Conservation (phyloP, 2,888 invertebrate species). For the Ptychoptera albimana region DNA sequence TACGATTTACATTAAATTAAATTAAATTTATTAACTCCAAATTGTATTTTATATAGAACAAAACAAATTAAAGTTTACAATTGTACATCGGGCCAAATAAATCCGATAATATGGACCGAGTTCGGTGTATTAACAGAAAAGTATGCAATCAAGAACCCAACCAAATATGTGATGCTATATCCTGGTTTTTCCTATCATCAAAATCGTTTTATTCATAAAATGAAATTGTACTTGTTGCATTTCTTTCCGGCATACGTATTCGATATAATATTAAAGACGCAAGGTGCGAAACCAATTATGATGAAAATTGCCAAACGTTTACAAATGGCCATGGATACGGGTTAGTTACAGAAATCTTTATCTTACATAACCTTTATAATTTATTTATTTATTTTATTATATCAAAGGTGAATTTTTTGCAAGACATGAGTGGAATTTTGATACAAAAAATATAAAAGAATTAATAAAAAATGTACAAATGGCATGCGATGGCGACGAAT, state of each 20-base stretch:
- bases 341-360: slow-evolving; percentile 24
- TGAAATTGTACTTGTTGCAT: slow-evolving; percentile 62
- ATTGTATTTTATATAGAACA: too few species aligned
- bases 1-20: too few species aligned
- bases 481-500: slow-evolving; percentile 37
- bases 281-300: slow-evolving; percentile 75
- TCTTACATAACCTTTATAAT: too few species aligned
- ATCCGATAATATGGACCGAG: slow-evolving; percentile 73
- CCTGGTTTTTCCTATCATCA: slow-evolving; percentile 62
- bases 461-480: slow-evolving; percentile 36
- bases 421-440: slow-evolving; percentile 69
- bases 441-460: slow-evolving; percentile 42
- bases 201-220: slow-evolving; percentile 52
- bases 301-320: slow-evolving; percentile 68
- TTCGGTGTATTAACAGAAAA: slow-evolving; percentile 57
- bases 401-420: slow-evolving; percentile 56
- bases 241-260: slow-evolving; percentile 70
- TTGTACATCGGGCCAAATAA: slow-evolving; percentile 75
- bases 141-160: slow-evolving; percentile 62
- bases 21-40: too few species aligned
- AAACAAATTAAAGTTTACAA: slow-evolving; percentile 64
- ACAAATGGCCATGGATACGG: slow-evolving; percentile 57
- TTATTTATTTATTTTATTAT: too few species aligned
- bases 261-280: slow-evolving; percentile 53
- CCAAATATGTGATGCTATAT: slow-evolving; percentile 75